Evolutionary conservation across 2,113 vertebrate species (phyloP), one percentile per base, ranked within the genome.

Genomic region (Hippocampus zosterae): DNA sequence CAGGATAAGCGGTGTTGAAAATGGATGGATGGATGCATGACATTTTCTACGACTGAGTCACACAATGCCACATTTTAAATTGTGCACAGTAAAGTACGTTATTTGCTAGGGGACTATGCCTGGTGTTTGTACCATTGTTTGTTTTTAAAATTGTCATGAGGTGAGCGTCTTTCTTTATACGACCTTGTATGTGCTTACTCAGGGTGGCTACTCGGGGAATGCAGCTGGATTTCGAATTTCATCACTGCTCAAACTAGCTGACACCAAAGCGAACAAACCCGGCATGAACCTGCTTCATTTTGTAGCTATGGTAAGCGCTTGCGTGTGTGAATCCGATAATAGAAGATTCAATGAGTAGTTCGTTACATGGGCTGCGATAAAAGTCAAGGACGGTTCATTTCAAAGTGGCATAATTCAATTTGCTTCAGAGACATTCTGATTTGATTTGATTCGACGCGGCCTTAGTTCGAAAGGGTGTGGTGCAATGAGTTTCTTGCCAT

Each of bases 251-350:
- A 92, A 93, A 73, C 83, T 95, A 74, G 91, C 92, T 0, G 94
- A 94, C 88, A 94, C 93, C 69, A 94, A 93, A 88, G 94, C 93
- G 83, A 94, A 93, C 83, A 92, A 92, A 77, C 94, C 93, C 0
- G 93, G 93, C 74, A 88, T 94, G 92, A 94, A 94, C 84, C 88
- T 95, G 46, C 87, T 95, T 68, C 94, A 95, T 85, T 95, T 93
- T 27, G 91, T 95, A 21, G 94, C 92, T n/a, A 92, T 92, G 94
- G 94, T 95, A 89, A 87, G 93, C 76, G 29, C 29, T 29, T 29
- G 27, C 3, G 27, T 29, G 29, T 0, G 66, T 37, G 29, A 19
- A 33, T 55, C 19, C 18, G 15, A 11, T 6, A 50, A 12, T 23
- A 56, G 52, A 37, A 40, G 48, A 27, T 29, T 37, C 29, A 60